Base-by-base conservation (phyloP, 2,888 invertebrate species). In the Volucella bombylans region DNA sequence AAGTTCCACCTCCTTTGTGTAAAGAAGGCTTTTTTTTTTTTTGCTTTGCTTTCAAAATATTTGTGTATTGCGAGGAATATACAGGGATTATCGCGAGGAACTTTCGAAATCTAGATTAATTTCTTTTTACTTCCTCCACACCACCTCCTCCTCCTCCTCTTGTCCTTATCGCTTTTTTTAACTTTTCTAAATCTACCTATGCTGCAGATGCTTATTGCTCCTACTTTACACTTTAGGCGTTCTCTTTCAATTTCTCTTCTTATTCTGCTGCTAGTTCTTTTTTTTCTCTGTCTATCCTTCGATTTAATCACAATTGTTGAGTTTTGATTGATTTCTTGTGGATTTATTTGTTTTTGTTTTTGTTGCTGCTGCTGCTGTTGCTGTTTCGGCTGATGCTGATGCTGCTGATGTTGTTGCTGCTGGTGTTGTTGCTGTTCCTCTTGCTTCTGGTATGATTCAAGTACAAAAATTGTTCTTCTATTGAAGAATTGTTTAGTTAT, bases 291-390 rank as follows among this genome's bases (percentile, higher is more conserved):
- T 68, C 47, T 73, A 57, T 78, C 64, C 68, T 79, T 76, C 55
- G 74, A 76, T 76, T 80, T 83, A 80, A 83, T 83, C 83, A 83
- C 83, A 80, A 83, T 76, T 83, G 50, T 83, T 80, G 80, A 83
- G 80, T 80, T 83, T 83, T 83, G 83, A 80, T 83, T 83, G 74
- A 80, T 74, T 80, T 83, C 47, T 74, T 71, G 49, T 74, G 14
- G 47, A 49, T 73, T 9, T 62, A 12, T 54, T 14, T 55, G 43
- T 18, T 68, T 31, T 31, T 31, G 31, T 31, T 23, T 2, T 3
- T 55, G 67, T 15, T 64, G 73, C 57, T 74, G 49, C 18, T 55
- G 62, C n/a, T 64, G 73, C 15, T 52, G 39, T 55, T 61, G 57
- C 52, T 74, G 49, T 41, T 65, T 23, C 18, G 18, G 73, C 55